Base-by-base conservation (phyloP, 2,113 vertebrate species). In the Riparia riparia region DNA sequence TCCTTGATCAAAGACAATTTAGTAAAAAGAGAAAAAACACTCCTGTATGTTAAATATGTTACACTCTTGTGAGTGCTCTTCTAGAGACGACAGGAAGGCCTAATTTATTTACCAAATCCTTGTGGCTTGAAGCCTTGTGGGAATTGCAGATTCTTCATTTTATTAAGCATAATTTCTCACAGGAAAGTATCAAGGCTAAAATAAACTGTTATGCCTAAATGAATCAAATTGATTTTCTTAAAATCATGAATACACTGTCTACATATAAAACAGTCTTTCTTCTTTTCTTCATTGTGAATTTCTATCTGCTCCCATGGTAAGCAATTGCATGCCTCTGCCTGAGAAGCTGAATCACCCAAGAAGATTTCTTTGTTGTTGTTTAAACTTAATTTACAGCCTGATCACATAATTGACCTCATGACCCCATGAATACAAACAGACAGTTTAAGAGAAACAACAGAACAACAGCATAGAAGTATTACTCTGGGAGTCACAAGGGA, bases 331-430 rank as follows among this genome's bases (percentile, higher is more conserved):
- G 2, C 8, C 32, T 82, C 29, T 50, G 18, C 41, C 71, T 34
- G 34, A 58, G n/a, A 76, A 41, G 50, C 31, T 93, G 83, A 89
- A 81, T 18, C 51, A 74, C 34, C 20, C 34, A 79, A 51, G 22
- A 82, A 57, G 42, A 90, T 18, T 5, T 73, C 39, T 74, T 69
- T 44, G 17, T 57, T 95, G 29, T 28, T 89, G 14, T 78, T 86
- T 50, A 77, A 92, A 56, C 28, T 61, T 94, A 70, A 84, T 89
- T 95, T 96, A 87, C 73, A 87, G 44, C 32, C 64, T 94, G 74
- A 95, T 93, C 39, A 81, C 60, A 89, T 76, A 84, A 93, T 20
- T 82, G 60, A 85, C 73, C 37, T 6, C 26, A 47, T 42, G 61
- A 93, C 44, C 20, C 28, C 17, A 50, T 6, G 24, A 60, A 82